A percentile compares a stretch with the other conserved stretches of the same genome.
Evolutionary conservation across 2,888 invertebrate species (phyloP).

Genomic region (Spicauda simplicius): DNA sequence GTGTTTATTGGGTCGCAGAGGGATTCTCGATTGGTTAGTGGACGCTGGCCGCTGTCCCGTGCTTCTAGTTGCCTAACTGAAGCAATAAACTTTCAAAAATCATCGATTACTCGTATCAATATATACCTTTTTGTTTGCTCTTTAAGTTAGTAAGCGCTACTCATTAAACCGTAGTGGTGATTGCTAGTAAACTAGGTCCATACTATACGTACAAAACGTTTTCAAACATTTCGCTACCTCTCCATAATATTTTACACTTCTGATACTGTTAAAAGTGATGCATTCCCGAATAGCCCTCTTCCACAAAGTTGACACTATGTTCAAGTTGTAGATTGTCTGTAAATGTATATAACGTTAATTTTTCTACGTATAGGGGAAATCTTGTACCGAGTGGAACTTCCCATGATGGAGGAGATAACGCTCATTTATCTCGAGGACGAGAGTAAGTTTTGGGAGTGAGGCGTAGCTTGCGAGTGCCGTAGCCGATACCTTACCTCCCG

Average conservation of each 20-base stretch:
- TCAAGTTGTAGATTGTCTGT: constrained; percentile 48
- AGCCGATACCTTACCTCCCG: constrained; percentile 85
- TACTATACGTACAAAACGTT: constrained; percentile 16
- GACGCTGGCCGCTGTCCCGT: constrained; percentile 72
- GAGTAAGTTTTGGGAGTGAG: constrained; percentile 87
- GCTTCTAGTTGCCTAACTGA: constrained; percentile 83
- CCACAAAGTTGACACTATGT: constrained; percentile 55
- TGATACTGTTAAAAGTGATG: constrained; percentile 16
- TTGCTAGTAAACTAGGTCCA: constrained; percentile 23
- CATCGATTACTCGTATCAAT: constrained; percentile 50
- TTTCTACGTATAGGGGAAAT: constrained; percentile 90
- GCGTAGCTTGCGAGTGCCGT: constrained; percentile 88
- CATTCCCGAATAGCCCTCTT: constrained; percentile 44
- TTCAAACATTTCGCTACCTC: constrained; percentile 20
- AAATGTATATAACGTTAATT: constrained; percentile 83
- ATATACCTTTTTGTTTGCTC: constrained; percentile 41
- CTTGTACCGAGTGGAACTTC: constrained; percentile 97
- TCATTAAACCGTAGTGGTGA: constrained; percentile 45
- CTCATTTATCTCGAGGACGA: constrained; percentile 97
- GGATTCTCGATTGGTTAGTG: constrained; percentile 68
- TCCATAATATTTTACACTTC: constrained; percentile 12
- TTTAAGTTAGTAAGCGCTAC: constrained; percentile 57
- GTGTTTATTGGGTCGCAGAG: constrained; percentile 62
- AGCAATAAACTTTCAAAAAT: constrained; percentile 53
- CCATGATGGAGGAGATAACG: constrained; percentile 97